Conservation (phyloP, 2,797 vertebrate genomes). For the Poecilia velifera region DNA sequence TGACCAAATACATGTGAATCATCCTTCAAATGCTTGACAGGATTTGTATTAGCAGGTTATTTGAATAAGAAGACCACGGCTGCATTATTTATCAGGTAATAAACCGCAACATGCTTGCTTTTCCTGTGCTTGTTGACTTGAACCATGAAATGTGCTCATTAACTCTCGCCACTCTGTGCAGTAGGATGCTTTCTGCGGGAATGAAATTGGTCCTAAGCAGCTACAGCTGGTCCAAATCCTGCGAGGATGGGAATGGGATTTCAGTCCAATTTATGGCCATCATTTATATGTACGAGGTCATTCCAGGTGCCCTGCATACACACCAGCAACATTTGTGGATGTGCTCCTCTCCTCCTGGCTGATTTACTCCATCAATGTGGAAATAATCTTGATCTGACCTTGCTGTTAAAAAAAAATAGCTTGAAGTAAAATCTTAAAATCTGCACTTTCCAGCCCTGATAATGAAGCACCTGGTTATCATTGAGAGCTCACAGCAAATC, state of each 20-base stretch:
- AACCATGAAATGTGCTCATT: constrained; percentile 73
- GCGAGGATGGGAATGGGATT: constrained; percentile 65
- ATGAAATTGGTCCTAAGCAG: constrained; percentile 67
- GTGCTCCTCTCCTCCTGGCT: constrained; percentile 48
- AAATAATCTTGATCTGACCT: constrained; percentile 44
- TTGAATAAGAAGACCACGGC: constrained; percentile 46
- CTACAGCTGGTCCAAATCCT: constrained; percentile 74
- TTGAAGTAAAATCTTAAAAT: constrained; percentile 17
- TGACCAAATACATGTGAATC: constrained; percentile 18
- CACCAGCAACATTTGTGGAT: constrained; percentile 36
- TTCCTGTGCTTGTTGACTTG: constrained; percentile 50
- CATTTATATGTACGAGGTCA: constrained; percentile 72
- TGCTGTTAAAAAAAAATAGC: constrained; percentile 10
- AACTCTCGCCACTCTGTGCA: constrained; percentile 46
- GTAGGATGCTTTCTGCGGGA: constrained; percentile 23
- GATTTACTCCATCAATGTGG: constrained; percentile 51
- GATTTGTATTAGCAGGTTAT: constrained; percentile 26
- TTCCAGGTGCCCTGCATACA: constrained; percentile 51
- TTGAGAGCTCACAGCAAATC: constrained; percentile 13
- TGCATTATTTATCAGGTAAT: constrained; percentile 4
- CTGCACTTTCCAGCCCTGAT: constrained; percentile 9
- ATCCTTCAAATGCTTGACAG: neutral
- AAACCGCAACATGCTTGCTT: constrained; percentile 13
- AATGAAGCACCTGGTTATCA: constrained; percentile 8
- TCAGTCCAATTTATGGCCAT: constrained; percentile 77